Conservation (phyloP, 2,888 invertebrate genomes). For the Diloba caeruleocephala region DNA sequence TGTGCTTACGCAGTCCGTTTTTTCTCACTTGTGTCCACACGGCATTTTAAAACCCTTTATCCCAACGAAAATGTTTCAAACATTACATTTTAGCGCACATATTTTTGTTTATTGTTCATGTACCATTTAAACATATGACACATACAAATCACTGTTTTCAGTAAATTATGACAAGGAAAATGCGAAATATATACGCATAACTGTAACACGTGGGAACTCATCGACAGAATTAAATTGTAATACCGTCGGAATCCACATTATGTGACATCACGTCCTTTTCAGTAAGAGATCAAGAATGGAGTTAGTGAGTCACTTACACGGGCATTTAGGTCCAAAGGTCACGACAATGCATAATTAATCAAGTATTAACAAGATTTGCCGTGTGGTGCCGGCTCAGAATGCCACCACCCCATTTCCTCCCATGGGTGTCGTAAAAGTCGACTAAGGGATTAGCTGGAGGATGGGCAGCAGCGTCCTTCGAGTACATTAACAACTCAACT, state of each 20-base stretch:
- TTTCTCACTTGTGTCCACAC: constrained; percentile 16
- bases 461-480: too few species aligned
- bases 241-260: constrained; percentile 8
- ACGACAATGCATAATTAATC: not conserved
- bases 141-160: not conserved
- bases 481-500: too few species aligned
- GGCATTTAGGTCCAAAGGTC: not conserved
- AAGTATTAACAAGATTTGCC: too few species aligned
- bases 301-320: not conserved
- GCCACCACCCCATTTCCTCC: too few species aligned
- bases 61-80: too few species aligned
- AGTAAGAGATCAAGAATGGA: not conserved
- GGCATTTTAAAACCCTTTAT: not conserved
- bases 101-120: too few species aligned
- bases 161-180: constrained; percentile 17
- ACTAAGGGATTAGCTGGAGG: too few species aligned
- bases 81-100: too few species aligned
- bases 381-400: too few species aligned
- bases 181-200: constrained; percentile 1
- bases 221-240: constrained; percentile 14
- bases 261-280: constrained; percentile 6
- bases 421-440: too few species aligned
- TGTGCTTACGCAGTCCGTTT: constrained; percentile 7
- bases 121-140: too few species aligned
- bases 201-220: too few species aligned